Percentiles rank a stretch among this genome's conserved stretches.
Evolutionary conservation across 2,888 invertebrate species (phyloP).

Genomic region (Lottia scabra): DNA sequence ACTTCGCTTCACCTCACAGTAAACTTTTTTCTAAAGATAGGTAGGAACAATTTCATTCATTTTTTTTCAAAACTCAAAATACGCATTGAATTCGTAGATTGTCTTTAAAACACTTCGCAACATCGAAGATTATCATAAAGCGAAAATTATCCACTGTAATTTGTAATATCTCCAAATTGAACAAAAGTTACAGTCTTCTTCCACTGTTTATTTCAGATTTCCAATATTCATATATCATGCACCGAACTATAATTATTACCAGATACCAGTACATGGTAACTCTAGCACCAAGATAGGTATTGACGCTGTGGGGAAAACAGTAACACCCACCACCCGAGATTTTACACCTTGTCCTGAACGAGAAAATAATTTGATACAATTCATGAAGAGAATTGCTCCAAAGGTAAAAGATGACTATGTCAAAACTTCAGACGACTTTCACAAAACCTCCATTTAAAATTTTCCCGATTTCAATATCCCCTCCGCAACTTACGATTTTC

Average conservation of each 20-base stretch:
- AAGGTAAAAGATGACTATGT: slow-evolving; percentile 32
- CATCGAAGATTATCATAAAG: no score
- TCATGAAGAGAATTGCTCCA: slow-evolving; percentile 52
- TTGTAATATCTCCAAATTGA: no score
- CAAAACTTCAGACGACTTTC: no score
- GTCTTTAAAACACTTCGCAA: no score
- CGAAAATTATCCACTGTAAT: no score
- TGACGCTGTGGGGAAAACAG: slow-evolving; percentile 55
- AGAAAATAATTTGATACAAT: slow-evolving; percentile 44
- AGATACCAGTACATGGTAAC: slow-evolving; percentile 56
- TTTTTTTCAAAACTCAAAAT: no score
- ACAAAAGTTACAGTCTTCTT: no score
- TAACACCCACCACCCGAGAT: slow-evolving; percentile 51
- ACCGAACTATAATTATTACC: slow-evolving; percentile 46
- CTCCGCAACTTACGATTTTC: no score
- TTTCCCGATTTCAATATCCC: no score
- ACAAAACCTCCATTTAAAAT: no score
- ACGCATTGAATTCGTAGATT: no score
- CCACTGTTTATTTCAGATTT: slow-evolving; percentile 35
- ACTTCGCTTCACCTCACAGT: slow-evolving; percentile 60
- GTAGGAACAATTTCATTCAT: slow-evolving; percentile 39
- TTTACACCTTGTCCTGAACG: slow-evolving; percentile 53
- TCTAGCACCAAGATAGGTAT: slow-evolving; percentile 58
- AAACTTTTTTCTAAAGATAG: slow-evolving; percentile 62
- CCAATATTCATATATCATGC: slow-evolving; percentile 56